Evolutionary conservation across 1,140 invertebrate species (phyloP).

Genomic region (fruit fly (Drosophila melanogaster)): DNA sequence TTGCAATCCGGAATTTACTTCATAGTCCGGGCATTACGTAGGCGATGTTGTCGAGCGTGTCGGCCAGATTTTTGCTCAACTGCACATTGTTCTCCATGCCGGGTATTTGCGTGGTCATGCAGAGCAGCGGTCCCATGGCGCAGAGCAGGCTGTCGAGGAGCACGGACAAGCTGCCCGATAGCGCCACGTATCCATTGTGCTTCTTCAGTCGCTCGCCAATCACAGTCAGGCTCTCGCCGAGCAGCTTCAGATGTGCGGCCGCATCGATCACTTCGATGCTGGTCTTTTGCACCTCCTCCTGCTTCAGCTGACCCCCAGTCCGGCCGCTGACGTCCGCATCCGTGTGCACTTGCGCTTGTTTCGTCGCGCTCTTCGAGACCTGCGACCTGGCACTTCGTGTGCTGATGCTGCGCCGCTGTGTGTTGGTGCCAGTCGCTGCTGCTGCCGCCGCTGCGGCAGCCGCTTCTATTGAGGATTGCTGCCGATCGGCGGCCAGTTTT

Average conservation of each 20-base stretch:
- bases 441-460: constrained; percentile 19
- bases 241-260: constrained; percentile 95
- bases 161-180: constrained; percentile 97
- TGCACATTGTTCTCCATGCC: constrained; percentile 86
- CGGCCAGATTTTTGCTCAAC: constrained; percentile 89
- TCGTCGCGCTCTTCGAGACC: neutral
- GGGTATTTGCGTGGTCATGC: constrained; percentile 93
- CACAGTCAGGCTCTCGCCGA: constrained; percentile 96
- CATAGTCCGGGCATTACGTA: constrained; percentile 98
- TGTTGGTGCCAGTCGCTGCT: neutral
- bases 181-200: constrained; percentile 97
- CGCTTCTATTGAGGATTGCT: constrained; percentile 27
- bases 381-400: constrained; percentile 23
- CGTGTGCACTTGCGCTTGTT: neutral
- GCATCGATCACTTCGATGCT: constrained; percentile 94
- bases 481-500: constrained; percentile 66
- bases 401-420: constrained; percentile 11
- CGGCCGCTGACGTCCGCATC: constrained; percentile 5
- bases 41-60: constrained; percentile 96
- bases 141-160: constrained; percentile 97
- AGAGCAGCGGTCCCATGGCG: constrained; percentile 94
- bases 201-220: constrained; percentile 97
- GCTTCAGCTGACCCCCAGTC: neutral
- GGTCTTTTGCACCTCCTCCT: constrained; percentile 29
- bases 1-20: constrained; percentile 43